Evolutionary conservation across 1,140 invertebrate genomes (phyloP).

Genomic region (Caerostris darwini): DNA sequence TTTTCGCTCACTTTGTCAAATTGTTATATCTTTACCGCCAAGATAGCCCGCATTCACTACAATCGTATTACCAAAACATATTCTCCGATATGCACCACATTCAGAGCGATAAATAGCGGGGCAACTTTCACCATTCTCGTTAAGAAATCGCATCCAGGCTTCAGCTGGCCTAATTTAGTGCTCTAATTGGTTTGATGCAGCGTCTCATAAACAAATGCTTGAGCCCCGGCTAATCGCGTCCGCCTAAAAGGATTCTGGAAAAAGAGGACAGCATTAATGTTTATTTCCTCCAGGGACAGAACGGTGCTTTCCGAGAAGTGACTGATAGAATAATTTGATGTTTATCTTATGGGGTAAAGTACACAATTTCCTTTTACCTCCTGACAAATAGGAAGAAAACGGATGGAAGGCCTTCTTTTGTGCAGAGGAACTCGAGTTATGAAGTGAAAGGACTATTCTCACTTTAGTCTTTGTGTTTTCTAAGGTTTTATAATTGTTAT

Average conservation of each 20-base stretch:
- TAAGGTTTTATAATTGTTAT: too few relatives aligned
- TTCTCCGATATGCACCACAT: too few relatives aligned
- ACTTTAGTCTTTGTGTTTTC: too few relatives aligned
- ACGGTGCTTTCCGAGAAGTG: neutral
- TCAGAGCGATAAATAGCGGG: too few relatives aligned
- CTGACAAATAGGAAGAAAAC: neutral
- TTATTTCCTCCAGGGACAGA: neutral
- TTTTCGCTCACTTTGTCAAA: too few relatives aligned
- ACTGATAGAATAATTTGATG: conserved; percentile 28
- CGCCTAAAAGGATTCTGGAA: neutral
- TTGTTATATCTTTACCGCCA: too few relatives aligned
- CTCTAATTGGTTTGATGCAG: conserved; percentile 6
- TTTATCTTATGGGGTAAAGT: conserved; percentile 33
- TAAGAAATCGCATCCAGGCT: too few relatives aligned
- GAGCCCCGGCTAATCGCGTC: neutral
- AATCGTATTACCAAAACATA: too few relatives aligned
- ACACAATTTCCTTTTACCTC: neutral
- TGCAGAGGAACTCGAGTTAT: neutral
- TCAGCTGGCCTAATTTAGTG: neutral
- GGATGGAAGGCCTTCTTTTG: neutral
- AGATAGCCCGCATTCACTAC: too few relatives aligned
- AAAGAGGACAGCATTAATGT: neutral
- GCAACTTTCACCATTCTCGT: too few relatives aligned
- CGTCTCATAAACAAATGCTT: conserved; percentile 14
- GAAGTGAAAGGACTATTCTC: neutral